These are phyloP conservation scores for Ochlodes sylvanus DNA, from an alignment of 2,888 invertebrate genomes.

Conservation along the genomic window DNA sequence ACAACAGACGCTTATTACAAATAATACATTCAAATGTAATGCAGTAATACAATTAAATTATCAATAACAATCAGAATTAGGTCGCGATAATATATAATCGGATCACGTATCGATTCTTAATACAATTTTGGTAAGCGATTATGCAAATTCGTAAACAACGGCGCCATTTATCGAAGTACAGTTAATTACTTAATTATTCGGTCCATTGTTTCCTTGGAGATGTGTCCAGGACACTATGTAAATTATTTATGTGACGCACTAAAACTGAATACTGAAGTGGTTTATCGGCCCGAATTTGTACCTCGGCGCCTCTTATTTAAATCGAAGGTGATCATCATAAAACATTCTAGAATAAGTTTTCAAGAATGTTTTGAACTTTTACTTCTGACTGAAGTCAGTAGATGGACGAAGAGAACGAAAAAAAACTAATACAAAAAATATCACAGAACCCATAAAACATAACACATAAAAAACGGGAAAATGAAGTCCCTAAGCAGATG, in stretches of 20 bases:
- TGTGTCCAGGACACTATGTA: conserved; percentile 13
- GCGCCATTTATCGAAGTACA: conserved; percentile 39
- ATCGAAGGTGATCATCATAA: conserved; percentile 30
- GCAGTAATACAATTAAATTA: conserved; percentile 19
- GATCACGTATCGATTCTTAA: conserved; percentile 45
- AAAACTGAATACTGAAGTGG: conserved; percentile 14
- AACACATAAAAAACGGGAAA: too few species aligned
- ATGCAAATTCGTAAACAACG: conserved; percentile 46
- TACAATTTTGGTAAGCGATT: conserved; percentile 49
- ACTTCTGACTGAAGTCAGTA: too few species aligned
- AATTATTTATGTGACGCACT: conserved; percentile 27
- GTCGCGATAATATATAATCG: conserved; percentile 33
- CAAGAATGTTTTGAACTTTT: too few species aligned
- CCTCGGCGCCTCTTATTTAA: conserved; percentile 1
- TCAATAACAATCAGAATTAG: conserved; percentile 40
- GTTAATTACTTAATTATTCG: conserved; percentile 42
- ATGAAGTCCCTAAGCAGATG: too few species aligned
- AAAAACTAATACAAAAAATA: too few species aligned
- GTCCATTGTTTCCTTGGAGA: conserved; percentile 37
- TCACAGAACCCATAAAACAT: too few species aligned
- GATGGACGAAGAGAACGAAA: too few species aligned
- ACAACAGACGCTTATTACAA: conserved; percentile 1
- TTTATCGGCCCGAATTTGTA: not conserved
- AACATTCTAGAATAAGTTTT: too few species aligned
- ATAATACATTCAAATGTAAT: conserved; percentile 22